Evolutionary conservation across 2,888 invertebrate genomes (phyloP).

Genomic region (Teinopalpus imperialis): DNA sequence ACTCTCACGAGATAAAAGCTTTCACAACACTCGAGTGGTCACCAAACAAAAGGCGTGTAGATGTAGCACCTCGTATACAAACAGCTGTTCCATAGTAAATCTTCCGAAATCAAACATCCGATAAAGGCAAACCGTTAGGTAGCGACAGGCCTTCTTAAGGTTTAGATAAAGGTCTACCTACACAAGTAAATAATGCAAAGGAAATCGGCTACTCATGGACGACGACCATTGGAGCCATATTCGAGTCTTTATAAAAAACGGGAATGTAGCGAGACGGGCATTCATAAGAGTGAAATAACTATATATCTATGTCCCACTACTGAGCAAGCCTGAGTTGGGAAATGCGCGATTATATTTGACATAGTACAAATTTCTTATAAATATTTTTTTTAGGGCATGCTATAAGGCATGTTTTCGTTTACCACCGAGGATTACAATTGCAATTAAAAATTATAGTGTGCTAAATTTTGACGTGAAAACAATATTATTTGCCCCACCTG

Average conservation of each 20-base stretch:
- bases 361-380: too few relatives aligned
- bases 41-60: conserved; percentile 44
- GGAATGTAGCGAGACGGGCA: conserved; percentile 58
- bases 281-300: too few relatives aligned
- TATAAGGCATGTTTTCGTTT: too few relatives aligned
- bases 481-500: too few relatives aligned
- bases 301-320: too few relatives aligned
- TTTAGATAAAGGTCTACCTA: conserved; percentile 32
- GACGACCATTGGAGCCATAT: conserved; percentile 36
- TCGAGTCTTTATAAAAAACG: conserved; percentile 48
- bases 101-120: conserved; percentile 51
- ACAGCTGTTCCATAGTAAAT: conserved; percentile 53
- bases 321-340: too few relatives aligned
- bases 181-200: conserved; percentile 35
- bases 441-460: too few relatives aligned
- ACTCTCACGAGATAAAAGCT: conserved; percentile 37
- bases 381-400: too few relatives aligned
- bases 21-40: conserved; percentile 43
- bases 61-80: conserved; percentile 47
- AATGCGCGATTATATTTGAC: too few relatives aligned
- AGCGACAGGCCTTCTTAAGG: conserved; percentile 34
- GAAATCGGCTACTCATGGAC: conserved; percentile 30
- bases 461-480: too few relatives aligned
- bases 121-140: conserved; percentile 56
- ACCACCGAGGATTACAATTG: too few relatives aligned